Conservation (phyloP, 2,797 vertebrate genomes). For the Sphenopsis melanotis region DNA sequence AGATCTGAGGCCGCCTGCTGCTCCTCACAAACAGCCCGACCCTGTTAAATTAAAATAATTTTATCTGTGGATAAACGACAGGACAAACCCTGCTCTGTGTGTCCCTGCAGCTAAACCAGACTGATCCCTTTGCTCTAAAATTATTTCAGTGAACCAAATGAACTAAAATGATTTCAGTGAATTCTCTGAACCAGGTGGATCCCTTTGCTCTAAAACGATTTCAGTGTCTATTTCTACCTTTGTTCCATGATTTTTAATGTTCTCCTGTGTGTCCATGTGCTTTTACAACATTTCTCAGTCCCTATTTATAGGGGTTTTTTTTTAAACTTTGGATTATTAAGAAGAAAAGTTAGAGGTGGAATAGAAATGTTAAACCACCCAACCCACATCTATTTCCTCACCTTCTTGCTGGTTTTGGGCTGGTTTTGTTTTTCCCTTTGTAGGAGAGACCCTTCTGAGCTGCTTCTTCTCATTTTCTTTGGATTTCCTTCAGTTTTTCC, state of each 20-base stretch:
- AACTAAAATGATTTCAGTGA: no score
- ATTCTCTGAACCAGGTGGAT: neutral
- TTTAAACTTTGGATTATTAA: neutral
- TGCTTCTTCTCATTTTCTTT: conserved; percentile 51
- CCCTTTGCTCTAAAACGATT: neutral
- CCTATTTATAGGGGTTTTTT: no score
- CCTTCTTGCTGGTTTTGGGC: conserved; percentile 73
- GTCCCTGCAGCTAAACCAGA: neutral
- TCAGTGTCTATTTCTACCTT: neutral
- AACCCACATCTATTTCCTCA: neutral
- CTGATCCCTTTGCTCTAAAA: neutral
- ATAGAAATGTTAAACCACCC: neutral
- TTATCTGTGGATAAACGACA: neutral
- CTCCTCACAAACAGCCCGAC: conserved; percentile 62
- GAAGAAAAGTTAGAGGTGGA: rapidly evolving
- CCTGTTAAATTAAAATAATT: conserved; percentile 42
- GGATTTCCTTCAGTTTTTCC: neutral
- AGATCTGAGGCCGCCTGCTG: conserved; percentile 72
- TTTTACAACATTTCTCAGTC: neutral
- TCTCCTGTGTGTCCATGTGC: neutral
- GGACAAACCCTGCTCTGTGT: conserved; percentile 43
- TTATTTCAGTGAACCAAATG: no score
- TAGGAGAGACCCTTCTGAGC: conserved; percentile 76
- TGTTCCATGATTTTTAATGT: neutral
- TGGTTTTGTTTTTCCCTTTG: conserved; percentile 76